Evolutionary conservation across 53 echinoderm and acorn worm species (phyloP), one percentile per base, ranked within the genome.

Genomic region (Patiria pectinifera): DNA sequence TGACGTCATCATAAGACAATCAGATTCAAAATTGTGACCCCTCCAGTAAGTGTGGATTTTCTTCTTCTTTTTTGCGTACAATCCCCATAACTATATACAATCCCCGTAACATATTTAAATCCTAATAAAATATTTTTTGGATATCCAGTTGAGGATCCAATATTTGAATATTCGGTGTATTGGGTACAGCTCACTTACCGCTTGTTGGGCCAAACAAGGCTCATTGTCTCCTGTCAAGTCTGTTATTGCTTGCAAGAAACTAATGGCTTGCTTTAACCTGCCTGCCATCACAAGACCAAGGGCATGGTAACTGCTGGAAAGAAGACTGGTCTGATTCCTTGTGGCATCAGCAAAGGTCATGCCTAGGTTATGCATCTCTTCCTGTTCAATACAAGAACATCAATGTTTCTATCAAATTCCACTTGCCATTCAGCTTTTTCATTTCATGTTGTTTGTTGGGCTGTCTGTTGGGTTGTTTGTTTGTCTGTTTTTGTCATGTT

Each of bases 281-380:
- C 96, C 94, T 6, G 88, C 83, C 96, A 96, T 96, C 10, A 85
- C 89, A 79, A 91, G 91, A 80, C 95, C 95, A 6, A 95, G 45
- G 59, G 84, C 84, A 69, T 95, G 92, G 58, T 95, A 95, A 88
- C 93, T 95, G 69, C 87, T 91, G 70, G 89, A 69, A 7, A 94
- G 84, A n/a, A 93, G 78, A 80, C 87, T 76, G 82, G 82, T 69
- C 46, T 85, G 83, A 69, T 89, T 91, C 75, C 96, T 92, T 6
- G 95, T 96, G 22, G 96, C 93, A 94, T 98, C 98, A 16, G 96
- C 96, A 69, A 96, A 78, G n/a, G 95, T 95, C 96, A 96, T 93
- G 4, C 95, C 98, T 19, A 98, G 80, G 71, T 96, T 80, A 92
- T 85, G 86, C 3, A 48, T 48, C 15, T 96, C 94, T 44, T 96